A percentile compares a stretch with the other conserved stretches of the same genome.
phyloP scores from a whole-genome alignment of 2,888 invertebrate genomes.

The Hypselothyrea guttata region DNA sequence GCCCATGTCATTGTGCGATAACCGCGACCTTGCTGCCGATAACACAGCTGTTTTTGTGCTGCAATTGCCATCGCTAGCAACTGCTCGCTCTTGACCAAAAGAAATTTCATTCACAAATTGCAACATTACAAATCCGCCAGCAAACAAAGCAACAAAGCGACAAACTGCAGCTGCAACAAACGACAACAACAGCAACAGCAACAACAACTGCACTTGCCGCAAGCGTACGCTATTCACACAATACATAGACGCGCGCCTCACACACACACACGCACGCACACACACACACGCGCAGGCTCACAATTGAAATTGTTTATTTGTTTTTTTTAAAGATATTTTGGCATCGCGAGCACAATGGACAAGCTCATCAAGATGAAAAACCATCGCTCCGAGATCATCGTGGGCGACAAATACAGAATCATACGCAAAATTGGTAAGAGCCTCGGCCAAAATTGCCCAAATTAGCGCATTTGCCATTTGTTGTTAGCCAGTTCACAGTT shows the following conservation, averaged over 20 bases:
- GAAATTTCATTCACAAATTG: constrained; percentile 28
- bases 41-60: constrained; percentile 38
- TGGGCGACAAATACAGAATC: constrained; percentile 96
- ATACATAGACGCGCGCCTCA: not conserved
- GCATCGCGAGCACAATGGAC: not conserved
- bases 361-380: constrained; percentile 59
- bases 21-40: constrained; percentile 35
- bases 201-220: too few relatives aligned
- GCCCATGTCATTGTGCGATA: constrained; percentile 36
- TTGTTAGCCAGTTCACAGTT: too few relatives aligned
- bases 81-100: constrained; percentile 21
- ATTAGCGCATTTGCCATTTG: too few relatives aligned
- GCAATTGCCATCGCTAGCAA: constrained; percentile 34
- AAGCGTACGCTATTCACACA: not conserved
- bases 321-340: constrained; percentile 1
- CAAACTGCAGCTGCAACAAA: constrained; percentile 12
- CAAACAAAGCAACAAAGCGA: constrained; percentile 7
- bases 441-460: too few relatives aligned
- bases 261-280: not conserved
- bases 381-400: constrained; percentile 87
- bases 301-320: constrained; percentile 6
- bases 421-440: constrained; percentile 94
- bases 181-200: constrained; percentile 4
- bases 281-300: not conserved
- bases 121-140: not conserved